A percentile compares a stretch with the other conserved stretches of the same genome.
These are phyloP conservation scores for Panthera leo DNA, from an alignment of 2,113 vertebrate genomes.

Conservation along the genomic window DNA sequence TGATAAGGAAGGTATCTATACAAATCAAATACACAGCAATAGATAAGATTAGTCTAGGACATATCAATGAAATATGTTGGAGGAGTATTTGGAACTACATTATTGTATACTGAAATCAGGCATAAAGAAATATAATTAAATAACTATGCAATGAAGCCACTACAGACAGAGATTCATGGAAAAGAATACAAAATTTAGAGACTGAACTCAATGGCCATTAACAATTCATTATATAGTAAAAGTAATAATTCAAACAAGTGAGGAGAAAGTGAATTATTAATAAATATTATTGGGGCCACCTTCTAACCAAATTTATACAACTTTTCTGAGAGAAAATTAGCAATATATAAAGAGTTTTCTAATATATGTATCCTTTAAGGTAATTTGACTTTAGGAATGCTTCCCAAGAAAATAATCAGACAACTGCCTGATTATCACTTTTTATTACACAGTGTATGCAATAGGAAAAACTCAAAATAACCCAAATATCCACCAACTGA, in stretches of 20 bases:
- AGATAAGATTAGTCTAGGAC: background rate
- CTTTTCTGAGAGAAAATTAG: background rate
- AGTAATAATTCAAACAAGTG: background rate
- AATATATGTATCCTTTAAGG: background rate
- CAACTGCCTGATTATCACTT: background rate
- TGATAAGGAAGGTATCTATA: background rate
- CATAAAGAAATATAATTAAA: background rate
- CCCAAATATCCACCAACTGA: background rate
- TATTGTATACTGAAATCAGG: background rate
- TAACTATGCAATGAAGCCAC: background rate
- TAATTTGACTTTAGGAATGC: background rate
- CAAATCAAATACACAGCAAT: background rate
- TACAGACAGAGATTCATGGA: background rate
- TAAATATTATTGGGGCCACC: background rate
- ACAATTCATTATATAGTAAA: background rate
- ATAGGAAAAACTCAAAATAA: background rate
- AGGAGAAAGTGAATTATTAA: background rate
- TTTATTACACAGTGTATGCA: background rate
- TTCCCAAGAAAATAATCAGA: background rate
- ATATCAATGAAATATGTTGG: background rate
- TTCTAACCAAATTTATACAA: background rate
- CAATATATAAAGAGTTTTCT: background rate
- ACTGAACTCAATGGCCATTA: background rate
- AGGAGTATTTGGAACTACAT: background rate
- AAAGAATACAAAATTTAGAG: background rate